Percentiles rank a stretch among this genome's conserved stretches.
Conservation (phyloP, 2,113 vertebrate genomes). For the Tautogolabrus adspersus region DNA sequence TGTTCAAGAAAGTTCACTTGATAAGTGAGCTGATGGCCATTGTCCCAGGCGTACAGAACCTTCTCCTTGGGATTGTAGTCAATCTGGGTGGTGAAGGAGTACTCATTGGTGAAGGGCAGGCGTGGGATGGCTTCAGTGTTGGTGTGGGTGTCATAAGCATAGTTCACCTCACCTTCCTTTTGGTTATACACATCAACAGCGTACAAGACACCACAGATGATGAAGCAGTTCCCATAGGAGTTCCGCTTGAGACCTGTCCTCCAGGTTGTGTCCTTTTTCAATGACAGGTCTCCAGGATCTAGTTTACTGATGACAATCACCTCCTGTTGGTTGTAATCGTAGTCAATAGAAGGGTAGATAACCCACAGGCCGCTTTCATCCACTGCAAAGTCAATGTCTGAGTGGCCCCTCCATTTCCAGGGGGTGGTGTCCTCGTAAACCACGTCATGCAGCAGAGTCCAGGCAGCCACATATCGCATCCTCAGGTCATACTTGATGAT, state of each 20-base stretch:
- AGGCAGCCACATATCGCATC: slow-evolving; percentile 93
- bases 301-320: slow-evolving; percentile 93
- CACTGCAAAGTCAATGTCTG: slow-evolving; percentile 96
- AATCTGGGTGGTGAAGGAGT: slow-evolving; percentile 93
- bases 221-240: slow-evolving; percentile 96
- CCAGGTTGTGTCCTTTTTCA: slow-evolving; percentile 94
- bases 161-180: slow-evolving; percentile 91
- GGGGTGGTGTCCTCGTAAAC: slow-evolving; percentile 94
- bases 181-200: slow-evolving; percentile 92
- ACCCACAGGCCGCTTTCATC: slow-evolving; percentile 99
- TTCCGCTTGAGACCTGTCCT: slow-evolving; percentile 91
- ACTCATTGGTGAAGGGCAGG: slow-evolving; percentile 91
- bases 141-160: slow-evolving; percentile 96
- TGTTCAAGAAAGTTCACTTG: slow-evolving; percentile 89
- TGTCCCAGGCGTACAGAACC: slow-evolving; percentile 97
- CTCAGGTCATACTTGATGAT: slow-evolving; percentile 97
- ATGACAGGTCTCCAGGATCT: slow-evolving; percentile 91
- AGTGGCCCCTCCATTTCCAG: slow-evolving; percentile 98
- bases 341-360: slow-evolving; percentile 91
- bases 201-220: slow-evolving; percentile 96
- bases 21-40: slow-evolving; percentile 95
- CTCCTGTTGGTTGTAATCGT: slow-evolving; percentile 91
- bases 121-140: slow-evolving; percentile 89
- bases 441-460: slow-evolving; percentile 92
- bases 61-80: slow-evolving; percentile 99